Evolutionary conservation across 2,797 vertebrate genomes (phyloP), one percentile per base, ranked within the genome.

Genomic region (Tarsius wallacei): DNA sequence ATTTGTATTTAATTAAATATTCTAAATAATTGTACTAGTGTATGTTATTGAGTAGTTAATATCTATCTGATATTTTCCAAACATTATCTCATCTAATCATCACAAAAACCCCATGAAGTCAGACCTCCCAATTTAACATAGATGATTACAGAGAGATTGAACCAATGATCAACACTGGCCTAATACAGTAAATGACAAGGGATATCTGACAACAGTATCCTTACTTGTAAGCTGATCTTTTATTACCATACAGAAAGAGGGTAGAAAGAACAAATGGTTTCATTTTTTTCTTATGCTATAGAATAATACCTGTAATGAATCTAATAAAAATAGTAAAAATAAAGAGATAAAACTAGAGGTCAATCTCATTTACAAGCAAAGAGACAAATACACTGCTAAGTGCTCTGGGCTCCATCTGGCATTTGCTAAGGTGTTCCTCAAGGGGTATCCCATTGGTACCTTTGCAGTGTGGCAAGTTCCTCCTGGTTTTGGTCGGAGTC

Each of bases 401-500:
- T 26, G 3, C 15, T 36, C 28, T 59, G 6, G 26, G 10, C 1
- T 1, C 10, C 26, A 83, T 61, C 21, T 47, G 31, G 14, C 24
- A 33, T 33, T 36, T 84, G 53, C 4, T 42, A 36, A 59, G 2
- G 1, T 47, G 36, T 64, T 91, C 93, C 33, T 51, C 17, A 71
- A 5, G 0, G 5, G 7, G 0, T 47, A 12, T 28, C 33, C 1
- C 7, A 13, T 3, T 49, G 2, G 15, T 26, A 2, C 11, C 4
- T 61, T 11, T 47, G 5, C n/a, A 51, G 24, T 36, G 10, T 49
- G 6, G 36, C 3, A n/a, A 14, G 26, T 13, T 17, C 2, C 8
- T 80, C 8, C 31, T 36, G 5, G 2, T 59, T 12, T 24, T 82
- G 16, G 5, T 0, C 19, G 21, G 11, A 68, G 42, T 59, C 31